Base-by-base conservation (phyloP, 2,888 invertebrate genomes). In the Salpingus planirostris region DNA sequence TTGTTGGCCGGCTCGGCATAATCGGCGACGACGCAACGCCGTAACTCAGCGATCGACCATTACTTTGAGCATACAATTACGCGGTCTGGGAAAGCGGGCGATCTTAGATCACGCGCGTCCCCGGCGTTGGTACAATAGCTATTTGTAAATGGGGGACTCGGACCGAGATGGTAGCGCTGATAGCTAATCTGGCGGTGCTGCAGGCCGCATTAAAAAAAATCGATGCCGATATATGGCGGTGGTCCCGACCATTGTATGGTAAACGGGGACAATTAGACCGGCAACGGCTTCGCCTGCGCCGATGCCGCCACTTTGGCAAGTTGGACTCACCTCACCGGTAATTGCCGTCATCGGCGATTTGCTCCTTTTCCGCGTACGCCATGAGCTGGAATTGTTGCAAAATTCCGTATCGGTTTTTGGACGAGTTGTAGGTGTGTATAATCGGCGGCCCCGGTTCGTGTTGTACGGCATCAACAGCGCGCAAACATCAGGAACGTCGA, bases 201-300 rank as follows among this genome's bases (percentile, higher is more conserved):
- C 50, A 52, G 57, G 54, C 54, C 43, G 57, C 56, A 57, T 57
- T 60, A 61, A 61, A 60, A n/a, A n/a, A 59, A 60, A 59, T 58
- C 59, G 47, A 55, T 57, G 57, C 49, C 57, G 57, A 57, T 57
- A 53, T 59, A 57, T 56, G 51, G 52, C 44, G 43, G 45, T 30
- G 40, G 41, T 42, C 43, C n/a, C 54, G 27, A 25, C 59, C 55
- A 60, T 60, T 60, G 60, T 60, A 60, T 60, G 60, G 55, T 60
- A 60, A 60, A 46, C 53, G 51, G 47, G 42, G 52, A 59, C 58
- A 59, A 57, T 59, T 58, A 57, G 56, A 50, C 54, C 51, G 49
- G 42, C 47, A 45, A 33, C 34, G 29, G 39, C 30, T 24, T 22
- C 30, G n/a, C n/a, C n/a, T n/a, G n/a, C 21, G 29, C 24, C 24